A percentile compares a stretch with the other conserved stretches of the same genome.
These are phyloP conservation scores for Colinus virginianus DNA, from an alignment of 2,113 vertebrate species.

Conservation along the genomic window DNA sequence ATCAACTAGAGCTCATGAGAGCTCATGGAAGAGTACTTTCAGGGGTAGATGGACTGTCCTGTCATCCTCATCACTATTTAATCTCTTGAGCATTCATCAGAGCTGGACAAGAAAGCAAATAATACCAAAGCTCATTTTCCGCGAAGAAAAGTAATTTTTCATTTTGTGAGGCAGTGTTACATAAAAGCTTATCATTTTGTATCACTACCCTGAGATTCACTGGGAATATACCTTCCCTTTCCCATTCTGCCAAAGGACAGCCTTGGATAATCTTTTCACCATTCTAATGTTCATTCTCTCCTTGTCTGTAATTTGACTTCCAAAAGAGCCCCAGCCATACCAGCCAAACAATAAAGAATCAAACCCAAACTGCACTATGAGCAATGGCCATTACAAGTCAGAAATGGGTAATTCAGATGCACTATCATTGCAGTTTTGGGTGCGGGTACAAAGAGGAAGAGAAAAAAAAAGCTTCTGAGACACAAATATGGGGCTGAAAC, in stretches of 20 bases:
- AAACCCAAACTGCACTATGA: neutral
- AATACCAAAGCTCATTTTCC: neutral
- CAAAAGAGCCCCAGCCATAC: neutral
- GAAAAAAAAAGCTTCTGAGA: neutral
- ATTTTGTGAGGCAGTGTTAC: neutral
- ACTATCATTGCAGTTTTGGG: neutral
- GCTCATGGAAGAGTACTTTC: neutral
- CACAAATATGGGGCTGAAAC: neutral
- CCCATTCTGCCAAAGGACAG: neutral
- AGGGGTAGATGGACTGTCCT: neutral
- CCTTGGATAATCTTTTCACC: neutral
- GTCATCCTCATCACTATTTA: neutral
- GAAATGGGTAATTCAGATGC: neutral
- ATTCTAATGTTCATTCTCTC: neutral
- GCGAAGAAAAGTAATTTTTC: neutral
- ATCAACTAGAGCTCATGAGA: neutral
- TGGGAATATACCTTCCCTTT: neutral
- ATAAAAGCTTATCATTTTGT: neutral
- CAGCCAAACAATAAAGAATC: neutral
- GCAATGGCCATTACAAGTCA: neutral
- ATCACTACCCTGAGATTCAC: neutral
- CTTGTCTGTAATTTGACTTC: neutral
- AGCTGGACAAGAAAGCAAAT: neutral
- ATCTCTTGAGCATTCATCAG: neutral
- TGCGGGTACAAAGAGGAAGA: neutral